Conservation (phyloP, 2,113 vertebrate genomes). For the Burhinus bistriatus region DNA sequence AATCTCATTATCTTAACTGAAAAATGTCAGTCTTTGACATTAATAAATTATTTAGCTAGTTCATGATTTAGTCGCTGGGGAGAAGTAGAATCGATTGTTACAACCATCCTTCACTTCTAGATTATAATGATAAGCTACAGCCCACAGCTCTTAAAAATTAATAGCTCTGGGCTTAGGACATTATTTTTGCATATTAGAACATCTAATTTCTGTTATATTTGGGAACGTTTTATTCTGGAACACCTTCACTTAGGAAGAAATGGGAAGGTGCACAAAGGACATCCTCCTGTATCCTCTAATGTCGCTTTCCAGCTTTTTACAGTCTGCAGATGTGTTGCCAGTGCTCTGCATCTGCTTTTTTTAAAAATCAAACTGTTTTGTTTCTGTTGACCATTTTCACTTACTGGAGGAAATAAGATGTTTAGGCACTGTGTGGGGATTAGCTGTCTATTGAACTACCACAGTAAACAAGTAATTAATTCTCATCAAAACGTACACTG, state of each 20-base stretch:
- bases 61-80: not conserved
- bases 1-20: slow-evolving; percentile 55
- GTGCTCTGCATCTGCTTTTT: not conserved
- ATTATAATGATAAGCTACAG: slow-evolving; percentile 19
- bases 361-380: not conserved
- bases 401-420: not conserved
- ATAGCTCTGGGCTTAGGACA: slow-evolving; percentile 4
- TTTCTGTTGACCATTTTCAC: not conserved
- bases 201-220: not conserved
- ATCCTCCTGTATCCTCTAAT: not conserved
- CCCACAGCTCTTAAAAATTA: slow-evolving; percentile 13
- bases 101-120: not conserved
- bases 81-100: not conserved
- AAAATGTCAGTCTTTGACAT: slow-evolving; percentile 19
- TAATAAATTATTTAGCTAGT: slow-evolving; percentile 4
- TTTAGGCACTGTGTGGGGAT: not conserved
- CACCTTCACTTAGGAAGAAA: not conserved
- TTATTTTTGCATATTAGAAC: not conserved
- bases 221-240: not conserved
- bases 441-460: not conserved
- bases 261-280: not conserved
- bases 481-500: not conserved
- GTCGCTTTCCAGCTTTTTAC: not conserved
- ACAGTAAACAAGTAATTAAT: slow-evolving; percentile 37
- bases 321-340: not conserved